Conservation (phyloP, 2,797 vertebrate genomes). For the Rhincodon typus region DNA sequence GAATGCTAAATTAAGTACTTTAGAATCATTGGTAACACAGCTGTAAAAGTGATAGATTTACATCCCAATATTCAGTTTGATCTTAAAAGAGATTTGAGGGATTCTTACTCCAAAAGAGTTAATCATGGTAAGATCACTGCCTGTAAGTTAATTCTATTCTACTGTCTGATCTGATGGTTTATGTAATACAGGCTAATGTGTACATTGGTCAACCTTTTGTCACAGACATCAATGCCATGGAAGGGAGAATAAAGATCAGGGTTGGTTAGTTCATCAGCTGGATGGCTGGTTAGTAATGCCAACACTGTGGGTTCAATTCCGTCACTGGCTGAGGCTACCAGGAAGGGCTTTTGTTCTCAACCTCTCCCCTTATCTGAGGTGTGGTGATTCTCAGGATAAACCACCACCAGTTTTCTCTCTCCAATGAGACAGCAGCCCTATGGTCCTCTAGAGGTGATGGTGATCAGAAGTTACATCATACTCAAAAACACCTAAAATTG, state of each 20-base stretch:
- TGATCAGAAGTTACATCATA: background rate
- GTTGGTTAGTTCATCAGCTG: too few relatives aligned
- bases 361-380: too few relatives aligned
- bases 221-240: background rate
- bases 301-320: too few relatives aligned
- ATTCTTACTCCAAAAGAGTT: background rate
- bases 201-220: background rate
- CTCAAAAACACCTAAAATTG: too few relatives aligned
- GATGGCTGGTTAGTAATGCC: too few relatives aligned
- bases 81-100: background rate
- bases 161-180: background rate
- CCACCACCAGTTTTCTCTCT: too few relatives aligned
- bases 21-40: background rate
- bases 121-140: background rate
- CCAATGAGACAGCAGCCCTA: too few relatives aligned
- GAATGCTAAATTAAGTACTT: background rate
- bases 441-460: background rate
- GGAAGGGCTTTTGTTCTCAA: too few relatives aligned
- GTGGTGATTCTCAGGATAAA: too few relatives aligned
- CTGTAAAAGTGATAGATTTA: background rate
- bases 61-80: background rate
- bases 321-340: too few relatives aligned
- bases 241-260: background rate
- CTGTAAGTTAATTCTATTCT: background rate
- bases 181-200: background rate